Evolutionary conservation across 1,140 invertebrate species (phyloP).

Genomic region (Pachypsylla venusta): DNA sequence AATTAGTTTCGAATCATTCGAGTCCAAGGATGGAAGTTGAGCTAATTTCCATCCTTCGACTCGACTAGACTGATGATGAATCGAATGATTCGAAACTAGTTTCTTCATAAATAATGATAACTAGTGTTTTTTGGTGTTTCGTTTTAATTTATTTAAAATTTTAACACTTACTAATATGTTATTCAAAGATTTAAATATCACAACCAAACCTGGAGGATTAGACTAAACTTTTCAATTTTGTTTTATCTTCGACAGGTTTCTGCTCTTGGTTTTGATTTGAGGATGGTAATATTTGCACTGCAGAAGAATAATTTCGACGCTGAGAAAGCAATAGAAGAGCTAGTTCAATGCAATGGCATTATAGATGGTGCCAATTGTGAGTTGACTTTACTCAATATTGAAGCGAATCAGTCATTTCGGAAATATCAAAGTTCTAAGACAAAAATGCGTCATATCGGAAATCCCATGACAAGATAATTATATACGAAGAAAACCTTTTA

Average conservation of each 20-base stretch:
- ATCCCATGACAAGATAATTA: not conserved
- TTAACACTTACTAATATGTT: no score
- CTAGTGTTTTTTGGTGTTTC: no score
- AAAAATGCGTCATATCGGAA: not conserved
- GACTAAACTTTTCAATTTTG: no score
- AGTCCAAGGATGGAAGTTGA: no score
- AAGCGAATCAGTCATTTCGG: not conserved
- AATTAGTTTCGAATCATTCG: no score
- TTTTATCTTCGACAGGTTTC: not conserved
- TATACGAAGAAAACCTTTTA: not conserved
- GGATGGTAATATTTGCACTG: not conserved
- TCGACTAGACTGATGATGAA: no score
- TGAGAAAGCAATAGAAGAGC: not conserved
- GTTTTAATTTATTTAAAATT: no score
- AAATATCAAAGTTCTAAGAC: not conserved
- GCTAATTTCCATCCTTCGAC: no score
- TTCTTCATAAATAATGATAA: no score
- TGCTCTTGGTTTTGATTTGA: not conserved
- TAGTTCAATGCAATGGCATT: not conserved
- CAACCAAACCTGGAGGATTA: no score
- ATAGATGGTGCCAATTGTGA: not conserved
- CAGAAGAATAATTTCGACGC: conserved; percentile 2
- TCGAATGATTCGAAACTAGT: no score
- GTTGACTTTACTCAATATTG: not conserved
- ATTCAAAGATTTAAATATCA: no score